Conservation (phyloP, 2,888 invertebrate genomes). For the Halictus quadricinctus region DNA sequence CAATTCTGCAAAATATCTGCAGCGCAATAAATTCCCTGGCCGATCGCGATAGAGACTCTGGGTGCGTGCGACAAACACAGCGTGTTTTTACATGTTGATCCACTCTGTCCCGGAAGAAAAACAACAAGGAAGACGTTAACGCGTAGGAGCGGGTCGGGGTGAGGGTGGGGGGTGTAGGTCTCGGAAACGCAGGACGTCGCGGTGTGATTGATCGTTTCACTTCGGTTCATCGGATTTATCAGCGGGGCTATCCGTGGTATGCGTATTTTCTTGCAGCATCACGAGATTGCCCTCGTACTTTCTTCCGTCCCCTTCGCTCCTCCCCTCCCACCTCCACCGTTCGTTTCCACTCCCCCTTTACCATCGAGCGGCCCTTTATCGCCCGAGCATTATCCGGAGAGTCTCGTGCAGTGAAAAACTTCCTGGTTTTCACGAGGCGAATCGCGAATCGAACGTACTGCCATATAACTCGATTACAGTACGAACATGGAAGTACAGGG, state of each 20-base stretch:
- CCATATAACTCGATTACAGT: conserved; percentile 75
- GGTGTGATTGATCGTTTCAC: conserved; percentile 47
- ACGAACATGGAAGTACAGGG: conserved; percentile 18
- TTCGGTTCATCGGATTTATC: conserved; percentile 59
- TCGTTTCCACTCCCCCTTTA: neutral
- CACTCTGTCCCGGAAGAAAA: neutral
- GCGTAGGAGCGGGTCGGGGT: neutral
- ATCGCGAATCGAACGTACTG: conserved; percentile 72
- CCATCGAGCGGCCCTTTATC: conserved; percentile 54
- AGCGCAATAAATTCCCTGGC: neutral
- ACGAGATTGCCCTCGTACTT: conserved; percentile 65
- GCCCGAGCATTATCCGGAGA: conserved; percentile 52
- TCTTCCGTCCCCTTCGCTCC: conserved; percentile 6
- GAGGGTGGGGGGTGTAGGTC: neutral
- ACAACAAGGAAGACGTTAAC: conserved; percentile 17
- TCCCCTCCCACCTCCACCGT: neutral
- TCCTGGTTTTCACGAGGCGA: conserved; percentile 70
- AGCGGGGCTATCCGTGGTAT: conserved; percentile 52
- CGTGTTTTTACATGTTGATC: conserved; percentile 11
- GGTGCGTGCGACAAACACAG: neutral
- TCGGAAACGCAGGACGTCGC: neutral
- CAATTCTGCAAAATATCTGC: conserved; percentile 5
- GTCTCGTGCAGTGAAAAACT: conserved; percentile 66
- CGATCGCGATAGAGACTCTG: neutral
- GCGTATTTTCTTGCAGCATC: conserved; percentile 64